Evolutionary conservation across 2,797 vertebrate genomes (phyloP).

Genomic region (Carcharodon carcharias): DNA sequence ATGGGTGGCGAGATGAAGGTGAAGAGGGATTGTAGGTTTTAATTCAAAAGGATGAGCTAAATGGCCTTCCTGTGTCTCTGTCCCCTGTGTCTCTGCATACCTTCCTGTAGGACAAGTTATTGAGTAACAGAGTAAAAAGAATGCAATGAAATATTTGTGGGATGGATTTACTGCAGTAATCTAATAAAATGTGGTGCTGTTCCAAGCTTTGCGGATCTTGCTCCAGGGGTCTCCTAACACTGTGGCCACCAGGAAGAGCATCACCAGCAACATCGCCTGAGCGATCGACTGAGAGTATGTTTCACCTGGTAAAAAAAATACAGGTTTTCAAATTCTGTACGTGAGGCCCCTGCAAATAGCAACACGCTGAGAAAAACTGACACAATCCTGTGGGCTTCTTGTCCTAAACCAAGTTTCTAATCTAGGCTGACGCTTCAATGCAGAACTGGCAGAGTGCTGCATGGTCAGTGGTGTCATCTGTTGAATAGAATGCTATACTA

Average conservation of each 20-base stretch:
- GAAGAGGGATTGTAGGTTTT: neutral
- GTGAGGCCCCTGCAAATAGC: neutral
- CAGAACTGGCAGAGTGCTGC: neutral
- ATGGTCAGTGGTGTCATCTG: neutral
- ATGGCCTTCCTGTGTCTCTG: neutral
- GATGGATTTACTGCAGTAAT: neutral
- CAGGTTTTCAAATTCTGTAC: neutral
- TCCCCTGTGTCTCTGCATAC: neutral
- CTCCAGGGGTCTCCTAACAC: slow-evolving; percentile 69
- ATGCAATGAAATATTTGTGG: neutral
- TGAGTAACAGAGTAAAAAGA: no score
- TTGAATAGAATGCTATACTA: neutral
- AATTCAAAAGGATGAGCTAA: neutral
- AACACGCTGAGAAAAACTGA: neutral
- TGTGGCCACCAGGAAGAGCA: slow-evolving; percentile 60
- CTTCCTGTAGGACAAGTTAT: neutral
- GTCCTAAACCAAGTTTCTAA: neutral
- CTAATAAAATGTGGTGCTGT: slow-evolving; percentile 40
- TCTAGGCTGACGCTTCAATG: neutral
- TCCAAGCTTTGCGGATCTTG: slow-evolving; percentile 59
- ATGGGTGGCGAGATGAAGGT: neutral
- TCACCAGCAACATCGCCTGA: slow-evolving; percentile 72
- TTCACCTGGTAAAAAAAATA: slow-evolving; percentile 62
- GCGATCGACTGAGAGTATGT: slow-evolving; percentile 69
- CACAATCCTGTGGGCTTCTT: neutral